Evolutionary conservation across 2,113 vertebrate species (phyloP).

Genomic region (Astatotilapia flaviijosephi): DNA sequence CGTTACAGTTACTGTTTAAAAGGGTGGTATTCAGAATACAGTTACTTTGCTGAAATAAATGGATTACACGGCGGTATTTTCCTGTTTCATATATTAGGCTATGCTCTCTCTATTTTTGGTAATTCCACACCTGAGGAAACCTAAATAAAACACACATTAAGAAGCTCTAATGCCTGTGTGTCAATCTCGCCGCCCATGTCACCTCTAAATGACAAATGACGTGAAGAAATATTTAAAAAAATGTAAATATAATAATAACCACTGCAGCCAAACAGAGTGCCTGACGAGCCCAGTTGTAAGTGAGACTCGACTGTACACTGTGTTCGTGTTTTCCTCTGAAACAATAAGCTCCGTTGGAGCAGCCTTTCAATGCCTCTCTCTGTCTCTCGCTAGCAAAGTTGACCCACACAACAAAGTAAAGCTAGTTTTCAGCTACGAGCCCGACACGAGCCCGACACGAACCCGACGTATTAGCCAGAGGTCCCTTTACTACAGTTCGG

Average conservation of each 20-base stretch:
- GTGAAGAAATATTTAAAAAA: rapidly evolving
- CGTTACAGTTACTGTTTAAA: rapidly evolving
- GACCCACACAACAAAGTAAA: background rate
- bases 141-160: rapidly evolving
- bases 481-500: background rate
- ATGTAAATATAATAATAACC: background rate
- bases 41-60: background rate
- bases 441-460: rapidly evolving
- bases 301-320: background rate
- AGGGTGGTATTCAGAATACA: background rate
- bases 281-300: rapidly evolving
- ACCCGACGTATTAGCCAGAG: rapidly evolving
- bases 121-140: background rate
- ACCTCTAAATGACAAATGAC: background rate
- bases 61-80: rapidly evolving
- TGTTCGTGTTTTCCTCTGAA: rapidly evolving
- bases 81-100: background rate
- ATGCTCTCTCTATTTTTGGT: background rate
- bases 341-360: rapidly evolving
- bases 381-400: background rate
- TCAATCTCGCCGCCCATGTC: background rate
- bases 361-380: rapidly evolving
- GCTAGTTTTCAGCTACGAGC: background rate
- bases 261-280: rapidly evolving
- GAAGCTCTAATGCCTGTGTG: rapidly evolving